A percentile compares a stretch with the other conserved stretches of the same genome.
These are phyloP conservation scores for Theristicus caerulescens DNA, from an alignment of 2,113 vertebrate genomes.

Conservation along the genomic window DNA sequence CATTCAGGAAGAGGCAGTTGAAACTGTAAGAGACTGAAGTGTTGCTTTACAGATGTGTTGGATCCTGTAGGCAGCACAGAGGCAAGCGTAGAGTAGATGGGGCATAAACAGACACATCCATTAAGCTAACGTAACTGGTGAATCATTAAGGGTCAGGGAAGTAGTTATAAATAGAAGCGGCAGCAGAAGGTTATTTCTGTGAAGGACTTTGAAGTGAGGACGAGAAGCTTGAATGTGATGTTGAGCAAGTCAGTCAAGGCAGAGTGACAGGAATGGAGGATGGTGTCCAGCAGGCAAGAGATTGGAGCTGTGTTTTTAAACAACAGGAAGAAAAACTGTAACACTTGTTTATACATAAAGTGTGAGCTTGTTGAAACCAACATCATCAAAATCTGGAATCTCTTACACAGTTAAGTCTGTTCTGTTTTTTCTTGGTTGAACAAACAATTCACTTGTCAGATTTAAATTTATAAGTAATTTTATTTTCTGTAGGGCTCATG, in stretches of 20 bases:
- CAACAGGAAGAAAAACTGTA: background rate
- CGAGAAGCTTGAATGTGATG: background rate
- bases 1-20: background rate
- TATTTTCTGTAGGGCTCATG: rapidly evolving
- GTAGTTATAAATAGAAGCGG: slow-evolving; percentile 4
- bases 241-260: background rate
- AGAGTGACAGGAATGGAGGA: background rate
- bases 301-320: background rate
- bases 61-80: background rate
- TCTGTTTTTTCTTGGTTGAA: background rate
- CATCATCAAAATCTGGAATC: background rate
- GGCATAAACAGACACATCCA: background rate
- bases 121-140: background rate
- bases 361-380: background rate
- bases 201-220: background rate
- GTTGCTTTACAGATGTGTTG: background rate
- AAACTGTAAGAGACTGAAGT: background rate
- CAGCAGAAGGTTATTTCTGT: background rate
- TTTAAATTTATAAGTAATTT: background rate
- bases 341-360: background rate
- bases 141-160: background rate
- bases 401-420: background rate
- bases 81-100: background rate
- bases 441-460: background rate
- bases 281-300: background rate